Percentiles rank a stretch among this genome's conserved stretches.
These are phyloP conservation scores for Galeruca laticollis DNA, from an alignment of 2,888 invertebrate genomes.

Conservation along the genomic window DNA sequence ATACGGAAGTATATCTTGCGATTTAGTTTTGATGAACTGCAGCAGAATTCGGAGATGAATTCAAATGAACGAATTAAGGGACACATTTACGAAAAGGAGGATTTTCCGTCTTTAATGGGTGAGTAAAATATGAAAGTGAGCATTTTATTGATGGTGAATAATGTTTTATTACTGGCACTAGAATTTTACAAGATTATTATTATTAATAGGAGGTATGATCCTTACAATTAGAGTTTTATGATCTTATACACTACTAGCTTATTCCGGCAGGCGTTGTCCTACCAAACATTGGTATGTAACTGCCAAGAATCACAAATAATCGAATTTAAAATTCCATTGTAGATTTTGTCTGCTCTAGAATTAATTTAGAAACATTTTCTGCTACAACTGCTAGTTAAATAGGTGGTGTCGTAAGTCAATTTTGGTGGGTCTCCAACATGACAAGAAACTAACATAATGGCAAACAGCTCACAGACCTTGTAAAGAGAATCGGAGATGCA, in stretches of 20 bases:
- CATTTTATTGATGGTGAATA: slow-evolving; percentile 1
- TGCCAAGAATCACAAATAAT: too few species aligned
- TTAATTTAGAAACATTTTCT: too few species aligned
- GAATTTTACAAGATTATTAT: not conserved
- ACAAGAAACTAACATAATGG: not conserved
- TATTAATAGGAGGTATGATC: too few species aligned
- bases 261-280: too few species aligned
- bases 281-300: too few species aligned
- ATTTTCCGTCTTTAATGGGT: slow-evolving; percentile 19
- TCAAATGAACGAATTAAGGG: slow-evolving; percentile 56
- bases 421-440: not conserved
- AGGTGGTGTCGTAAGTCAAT: too few species aligned
- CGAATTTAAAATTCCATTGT: too few species aligned
- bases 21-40: slow-evolving; percentile 59
- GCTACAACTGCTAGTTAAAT: too few species aligned
- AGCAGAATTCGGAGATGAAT: slow-evolving; percentile 52
- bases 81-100: slow-evolving; percentile 15
- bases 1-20: slow-evolving; percentile 56
- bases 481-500: not conserved
- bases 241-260: too few species aligned
- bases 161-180: not conserved
- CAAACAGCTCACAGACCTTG: not conserved
- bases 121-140: slow-evolving; percentile 15
- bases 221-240: too few species aligned
- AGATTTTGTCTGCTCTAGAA: too few species aligned